phyloP scores from a whole-genome alignment of 2,113 vertebrate genomes.

The Herpailurus yagouaroundi region DNA sequence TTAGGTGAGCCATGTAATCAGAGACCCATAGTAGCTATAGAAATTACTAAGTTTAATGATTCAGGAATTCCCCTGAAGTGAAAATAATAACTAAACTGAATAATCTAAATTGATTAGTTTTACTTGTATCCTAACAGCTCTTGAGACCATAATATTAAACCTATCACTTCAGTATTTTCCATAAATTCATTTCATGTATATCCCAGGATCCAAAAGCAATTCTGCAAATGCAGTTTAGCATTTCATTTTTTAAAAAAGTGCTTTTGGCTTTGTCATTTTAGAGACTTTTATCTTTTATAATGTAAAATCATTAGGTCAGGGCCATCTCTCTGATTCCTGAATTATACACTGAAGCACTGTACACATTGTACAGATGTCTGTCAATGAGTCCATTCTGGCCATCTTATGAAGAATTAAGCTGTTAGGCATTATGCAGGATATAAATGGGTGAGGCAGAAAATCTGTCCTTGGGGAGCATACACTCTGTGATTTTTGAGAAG shows the following conservation, averaged over 20 bases:
- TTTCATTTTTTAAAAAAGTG: conserved; percentile 36
- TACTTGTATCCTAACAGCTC: conserved; percentile 56
- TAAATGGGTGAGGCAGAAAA: not conserved
- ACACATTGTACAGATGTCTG: not conserved
- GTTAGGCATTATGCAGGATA: not conserved
- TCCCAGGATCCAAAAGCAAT: conserved; percentile 39
- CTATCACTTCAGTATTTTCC: conserved; percentile 38
- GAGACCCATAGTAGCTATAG: conserved; percentile 27
- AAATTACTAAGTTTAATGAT: conserved; percentile 66
- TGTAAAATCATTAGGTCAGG: conserved; percentile 44
- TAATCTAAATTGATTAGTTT: conserved; percentile 71
- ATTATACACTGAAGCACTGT: not conserved
- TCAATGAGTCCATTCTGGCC: not conserved
- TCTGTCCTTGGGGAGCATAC: not conserved
- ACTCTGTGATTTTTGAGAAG: not conserved
- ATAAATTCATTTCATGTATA: conserved; percentile 55
- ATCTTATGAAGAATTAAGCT: not conserved
- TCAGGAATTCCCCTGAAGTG: conserved; percentile 68
- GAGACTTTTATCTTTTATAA: conserved; percentile 41
- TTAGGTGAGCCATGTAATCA: conserved; percentile 60
- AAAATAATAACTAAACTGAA: conserved; percentile 63
- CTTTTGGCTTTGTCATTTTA: conserved; percentile 40
- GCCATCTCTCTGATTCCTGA: not conserved
- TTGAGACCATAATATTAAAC: conserved; percentile 59
- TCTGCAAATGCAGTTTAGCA: conserved; percentile 43